These are phyloP conservation scores for Xestia sexstrigata DNA, from an alignment of 2,888 invertebrate species.

Conservation along the genomic window DNA sequence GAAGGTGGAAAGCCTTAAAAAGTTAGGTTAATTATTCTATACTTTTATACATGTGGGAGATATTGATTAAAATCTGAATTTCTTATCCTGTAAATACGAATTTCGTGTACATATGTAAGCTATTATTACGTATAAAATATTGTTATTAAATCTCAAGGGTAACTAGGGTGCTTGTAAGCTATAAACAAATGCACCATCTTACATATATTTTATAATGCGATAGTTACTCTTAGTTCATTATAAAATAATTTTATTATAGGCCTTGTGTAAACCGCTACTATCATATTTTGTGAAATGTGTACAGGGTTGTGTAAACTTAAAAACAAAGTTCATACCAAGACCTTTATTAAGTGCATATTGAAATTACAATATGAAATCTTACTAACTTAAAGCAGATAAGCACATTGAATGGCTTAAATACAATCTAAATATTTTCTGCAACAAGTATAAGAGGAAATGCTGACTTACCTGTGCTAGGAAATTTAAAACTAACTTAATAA, in stretches of 20 bases:
- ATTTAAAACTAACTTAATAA: conserved; percentile 2
- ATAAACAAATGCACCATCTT: not conserved
- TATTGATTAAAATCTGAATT: not conserved
- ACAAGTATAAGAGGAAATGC: not conserved
- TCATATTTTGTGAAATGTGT: not conserved
- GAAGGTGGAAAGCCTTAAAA: conserved; percentile 68
- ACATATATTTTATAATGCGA: not conserved
- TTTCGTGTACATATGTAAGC: conserved; percentile 12
- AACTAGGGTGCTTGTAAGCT: conserved; percentile 35
- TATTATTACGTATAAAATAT: not conserved
- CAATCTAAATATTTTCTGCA: not conserved
- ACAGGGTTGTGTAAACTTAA: not conserved
- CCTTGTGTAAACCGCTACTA: not conserved
- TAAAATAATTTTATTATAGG: not conserved
- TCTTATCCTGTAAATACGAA: conserved; percentile 13
- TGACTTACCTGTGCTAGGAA: not conserved
- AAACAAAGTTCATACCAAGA: not conserved
- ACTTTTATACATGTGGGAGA: conserved; percentile 14
- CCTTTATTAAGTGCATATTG: conserved; percentile 29
- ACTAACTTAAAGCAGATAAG: conserved; percentile 2
- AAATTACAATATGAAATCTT: conserved; percentile 11
- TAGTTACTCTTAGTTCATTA: not conserved
- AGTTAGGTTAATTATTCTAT: conserved; percentile 16
- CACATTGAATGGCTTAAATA: conserved; percentile 5
- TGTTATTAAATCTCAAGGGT: conserved; percentile 15